Evolutionary conservation across 2,113 vertebrate genomes (phyloP), one percentile per base, ranked within the genome.

Genomic region (Entelurus aequoreus): DNA sequence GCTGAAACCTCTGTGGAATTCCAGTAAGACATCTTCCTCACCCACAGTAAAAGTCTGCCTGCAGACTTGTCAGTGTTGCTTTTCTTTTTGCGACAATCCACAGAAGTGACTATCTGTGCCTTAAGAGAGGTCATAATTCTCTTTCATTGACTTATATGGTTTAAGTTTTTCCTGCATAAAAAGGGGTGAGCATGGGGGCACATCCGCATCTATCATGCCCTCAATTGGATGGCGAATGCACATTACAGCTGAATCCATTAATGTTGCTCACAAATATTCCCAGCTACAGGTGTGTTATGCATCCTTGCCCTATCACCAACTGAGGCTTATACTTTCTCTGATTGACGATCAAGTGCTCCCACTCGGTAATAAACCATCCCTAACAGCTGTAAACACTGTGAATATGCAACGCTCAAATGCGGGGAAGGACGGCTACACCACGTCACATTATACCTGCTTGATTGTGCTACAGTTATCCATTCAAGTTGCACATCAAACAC

Each of bases 351-450:
- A 70, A 77, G 72, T 67, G 60, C 57, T 79, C 72, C 85, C 59
- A 44, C 76, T 80, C 86, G 76, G 76, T 86, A 86, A 86, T 87
- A 80, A 84, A 75, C 74, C 71, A 75, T 84, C 77, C 68, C 68
- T 74, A 83, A 81, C 71, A 71, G 78, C 70, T 62, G 48, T 67
- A 83, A 84, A 88, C 72, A 81, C 70, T 81, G 77, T 65, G 62
- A 77, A 71, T 69, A 77, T 84, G 52, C 56, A 62, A 53, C 15
- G 48, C 37, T 42, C 51, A 21, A 65, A 53, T 65, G 68, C 65
- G 58, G 37, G 57, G 28, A 16, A 13, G 62, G 14, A 67, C 21
- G 35, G 48, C 61, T n/a, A 13, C 8, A 49, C 66, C 48, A 37
- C 16, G 38, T 68, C 52, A 63, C 16, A 44, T 54, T 59, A 40